phyloP scores from a whole-genome alignment of 2,888 invertebrate genomes.

The Perizoma flavofasciatum region DNA sequence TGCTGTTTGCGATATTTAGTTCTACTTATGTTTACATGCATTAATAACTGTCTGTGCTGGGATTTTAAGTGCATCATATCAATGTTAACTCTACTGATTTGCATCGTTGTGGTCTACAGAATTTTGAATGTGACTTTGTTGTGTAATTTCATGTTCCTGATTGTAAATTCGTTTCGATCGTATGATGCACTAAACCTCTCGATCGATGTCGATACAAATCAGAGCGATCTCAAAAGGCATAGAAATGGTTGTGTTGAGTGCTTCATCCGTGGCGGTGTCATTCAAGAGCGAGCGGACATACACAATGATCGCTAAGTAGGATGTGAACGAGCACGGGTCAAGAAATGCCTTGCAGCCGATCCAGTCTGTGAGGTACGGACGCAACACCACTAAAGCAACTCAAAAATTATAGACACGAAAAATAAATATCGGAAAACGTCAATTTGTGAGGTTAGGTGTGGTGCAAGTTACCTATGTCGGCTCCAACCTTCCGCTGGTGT shows the following conservation, averaged over 20 bases:
- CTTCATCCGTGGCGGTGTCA: conserved; percentile 73
- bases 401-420: conserved; percentile 82
- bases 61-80: conserved; percentile 80
- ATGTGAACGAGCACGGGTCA: conserved; percentile 81
- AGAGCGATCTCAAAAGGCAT: conserved; percentile 78
- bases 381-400: conserved; percentile 84
- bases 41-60: conserved; percentile 71
- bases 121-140: conserved; percentile 41
- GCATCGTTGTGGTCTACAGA: conserved; percentile 36
- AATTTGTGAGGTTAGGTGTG: conserved; percentile 82
- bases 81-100: conserved; percentile 54
- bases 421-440: conserved; percentile 81
- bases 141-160: conserved; percentile 43
- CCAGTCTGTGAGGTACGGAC: conserved; percentile 83
- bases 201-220: conserved; percentile 63
- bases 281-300: conserved; percentile 81
- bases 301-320: conserved; percentile 81
- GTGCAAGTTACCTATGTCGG: conserved; percentile 88
- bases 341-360: conserved; percentile 81
- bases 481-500: conserved; percentile 88
- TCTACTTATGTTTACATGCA: conserved; percentile 78
- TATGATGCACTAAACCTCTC: conserved; percentile 80
- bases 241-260: conserved; percentile 78
- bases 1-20: conserved; percentile 74
- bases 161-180: conserved; percentile 56